Base-by-base conservation (phyloP, 2,797 vertebrate genomes). In the Chelmon rostratus region DNA sequence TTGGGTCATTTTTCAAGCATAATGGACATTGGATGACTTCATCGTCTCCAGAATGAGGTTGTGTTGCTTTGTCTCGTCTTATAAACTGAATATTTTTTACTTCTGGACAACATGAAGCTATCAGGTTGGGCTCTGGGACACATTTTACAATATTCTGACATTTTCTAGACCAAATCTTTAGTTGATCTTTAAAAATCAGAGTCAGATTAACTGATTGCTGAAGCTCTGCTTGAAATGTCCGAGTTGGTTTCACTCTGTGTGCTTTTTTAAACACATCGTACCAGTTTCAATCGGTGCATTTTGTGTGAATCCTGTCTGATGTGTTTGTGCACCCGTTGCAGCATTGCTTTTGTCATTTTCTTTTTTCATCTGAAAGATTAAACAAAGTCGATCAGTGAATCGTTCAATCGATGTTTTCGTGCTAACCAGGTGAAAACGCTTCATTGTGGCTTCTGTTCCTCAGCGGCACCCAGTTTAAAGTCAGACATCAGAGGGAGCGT, bases 401-500 rank as follows among this genome's bases (percentile, higher is more conserved):
- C 47, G 5, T 18, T 54, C 59, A 19, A 35, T 78, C 19, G 1
- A 25, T 58, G 63, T 59, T 63, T 53, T 78, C 54, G 56, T 35
- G 53, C 77, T 35, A 70, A 68, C 46, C 3, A 47, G 10, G 5
- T 65, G 53, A 61, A 71, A 72, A 69, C 4, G 35, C 71, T 69
- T 67, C 67, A 6, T 37, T 23, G 61, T 38, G 57, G 25, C 38
- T 10, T 6, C 78, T 54, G 46, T 5, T 73, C 59, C 67, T 73
- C 54, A 1, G 38, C 62, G 16, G 23, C 13, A 37, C 61, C 58
- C 76, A 82, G 77, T 79, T 82, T 83, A 78, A 65, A 75, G 84
- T 68, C 64, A 37, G 68, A 78, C 75, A 61, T 83, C 73, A 31
- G 73, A 67, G 78, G 59, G 44, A 46, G 46, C 49, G 18, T 18